These are phyloP conservation scores for Neosilurus hyrtlii DNA, from an alignment of 2,797 vertebrate species.

Conservation along the genomic window DNA sequence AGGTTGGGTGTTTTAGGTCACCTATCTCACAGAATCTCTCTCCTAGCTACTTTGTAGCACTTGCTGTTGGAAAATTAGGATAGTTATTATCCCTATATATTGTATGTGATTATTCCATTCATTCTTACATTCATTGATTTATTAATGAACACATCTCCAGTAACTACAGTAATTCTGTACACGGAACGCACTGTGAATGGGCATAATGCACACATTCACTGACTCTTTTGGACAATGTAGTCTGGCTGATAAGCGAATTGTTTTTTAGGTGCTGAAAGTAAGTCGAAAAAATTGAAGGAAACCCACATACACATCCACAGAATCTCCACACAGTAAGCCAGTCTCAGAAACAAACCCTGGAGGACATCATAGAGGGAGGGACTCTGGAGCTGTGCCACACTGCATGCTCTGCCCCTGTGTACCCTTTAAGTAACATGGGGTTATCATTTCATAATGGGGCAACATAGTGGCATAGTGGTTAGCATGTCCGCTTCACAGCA, in stretches of 20 bases:
- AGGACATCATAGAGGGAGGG: no score
- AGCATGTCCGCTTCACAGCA: no score
- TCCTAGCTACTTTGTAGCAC: slow-evolving; percentile 18
- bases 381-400: not conserved
- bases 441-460: slow-evolving; percentile 1
- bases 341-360: not conserved
- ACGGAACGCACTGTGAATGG: not conserved
- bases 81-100: not conserved
- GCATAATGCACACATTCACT: not conserved
- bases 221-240: not conserved
- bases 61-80: no score
- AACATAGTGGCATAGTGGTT: no score
- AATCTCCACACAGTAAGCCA: not conserved
- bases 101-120: not conserved
- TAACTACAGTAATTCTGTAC: not conserved
- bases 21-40: slow-evolving; percentile 37
- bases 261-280: not conserved
- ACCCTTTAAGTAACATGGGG: not conserved
- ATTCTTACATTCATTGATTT: not conserved
- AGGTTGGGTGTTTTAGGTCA: slow-evolving; percentile 29
- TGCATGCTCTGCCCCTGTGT: not conserved
- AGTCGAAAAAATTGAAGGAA: not conserved
- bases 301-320: not conserved
- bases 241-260: not conserved
- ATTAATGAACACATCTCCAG: no score